These are phyloP conservation scores for Cephus pulcher DNA, from an alignment of 2,888 invertebrate species.

Conservation along the genomic window DNA sequence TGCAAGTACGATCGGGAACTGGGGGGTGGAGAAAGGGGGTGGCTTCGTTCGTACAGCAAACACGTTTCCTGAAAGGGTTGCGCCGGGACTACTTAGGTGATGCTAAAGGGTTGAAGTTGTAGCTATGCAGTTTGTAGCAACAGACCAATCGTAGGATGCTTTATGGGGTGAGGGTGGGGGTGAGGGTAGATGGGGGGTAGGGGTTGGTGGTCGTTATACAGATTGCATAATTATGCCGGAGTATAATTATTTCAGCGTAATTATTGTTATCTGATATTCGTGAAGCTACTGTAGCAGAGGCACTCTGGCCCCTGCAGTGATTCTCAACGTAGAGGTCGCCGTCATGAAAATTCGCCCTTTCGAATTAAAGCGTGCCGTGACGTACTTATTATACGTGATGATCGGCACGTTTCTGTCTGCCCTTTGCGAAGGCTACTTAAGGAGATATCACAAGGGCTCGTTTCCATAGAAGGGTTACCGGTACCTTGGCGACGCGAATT, in stretches of 20 bases:
- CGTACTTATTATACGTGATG: neutral
- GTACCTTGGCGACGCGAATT: too few species aligned
- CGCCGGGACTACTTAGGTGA: neutral
- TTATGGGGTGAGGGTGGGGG: neutral
- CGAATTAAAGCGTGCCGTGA: neutral
- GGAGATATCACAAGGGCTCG: neutral
- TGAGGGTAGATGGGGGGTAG: too few species aligned
- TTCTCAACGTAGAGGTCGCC: neutral
- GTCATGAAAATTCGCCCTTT: neutral
- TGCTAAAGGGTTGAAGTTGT: neutral
- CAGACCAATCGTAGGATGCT: neutral
- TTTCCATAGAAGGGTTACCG: neutral
- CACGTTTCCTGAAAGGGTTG: neutral
- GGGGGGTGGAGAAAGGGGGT: neutral
- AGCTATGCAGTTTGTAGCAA: neutral
- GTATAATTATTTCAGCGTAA: conserved; percentile 9
- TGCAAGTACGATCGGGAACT: neutral
- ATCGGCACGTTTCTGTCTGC: neutral
- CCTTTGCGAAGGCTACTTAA: neutral
- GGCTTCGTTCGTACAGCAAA: neutral
- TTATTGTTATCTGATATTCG: conserved; percentile 11
- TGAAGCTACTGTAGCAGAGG: neutral
- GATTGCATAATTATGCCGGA: conserved; percentile 5
- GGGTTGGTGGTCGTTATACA: neutral
- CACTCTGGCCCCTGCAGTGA: neutral